Evolutionary conservation across 2,888 invertebrate genomes (phyloP).

Genomic region (Rotaria socialis): DNA sequence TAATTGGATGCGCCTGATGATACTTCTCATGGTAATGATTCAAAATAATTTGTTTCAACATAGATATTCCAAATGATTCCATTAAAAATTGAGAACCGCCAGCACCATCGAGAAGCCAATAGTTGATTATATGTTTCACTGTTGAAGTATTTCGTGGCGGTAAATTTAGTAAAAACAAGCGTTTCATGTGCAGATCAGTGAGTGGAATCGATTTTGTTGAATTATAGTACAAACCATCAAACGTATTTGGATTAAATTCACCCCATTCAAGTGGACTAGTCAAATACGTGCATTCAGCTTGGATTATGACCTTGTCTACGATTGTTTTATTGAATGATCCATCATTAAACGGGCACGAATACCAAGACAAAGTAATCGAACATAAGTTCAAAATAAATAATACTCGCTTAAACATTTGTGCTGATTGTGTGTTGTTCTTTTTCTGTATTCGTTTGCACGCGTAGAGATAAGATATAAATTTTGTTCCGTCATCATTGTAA

Average conservation of each 20-base stretch:
- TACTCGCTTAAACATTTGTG: neutral
- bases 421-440: neutral
- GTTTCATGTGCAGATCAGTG: neutral
- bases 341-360: neutral
- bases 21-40: neutral
- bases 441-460: neutral
- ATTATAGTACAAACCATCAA: neutral
- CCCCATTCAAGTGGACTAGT: constrained; percentile 5
- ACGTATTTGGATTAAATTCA: neutral
- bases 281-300: neutral
- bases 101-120: constrained; percentile 11
- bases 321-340: constrained; percentile 15
- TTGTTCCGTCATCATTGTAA: neutral
- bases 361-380: neutral
- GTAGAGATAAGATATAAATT: neutral
- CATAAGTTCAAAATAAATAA: neutral
- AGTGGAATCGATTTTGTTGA: constrained; percentile 20
- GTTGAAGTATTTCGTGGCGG: constrained; percentile 5
- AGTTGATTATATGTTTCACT: neutral
- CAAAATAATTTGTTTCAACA: constrained; percentile 27
- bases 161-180: neutral
- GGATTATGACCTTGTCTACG: neutral
- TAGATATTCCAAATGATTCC: constrained; percentile 15
- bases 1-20: neutral
- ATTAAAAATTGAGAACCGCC: constrained; percentile 19